A percentile compares a stretch with the other conserved stretches of the same genome.
phyloP scores from a whole-genome alignment of 2,888 invertebrate species.

The Drosophila austrosaltans region DNA sequence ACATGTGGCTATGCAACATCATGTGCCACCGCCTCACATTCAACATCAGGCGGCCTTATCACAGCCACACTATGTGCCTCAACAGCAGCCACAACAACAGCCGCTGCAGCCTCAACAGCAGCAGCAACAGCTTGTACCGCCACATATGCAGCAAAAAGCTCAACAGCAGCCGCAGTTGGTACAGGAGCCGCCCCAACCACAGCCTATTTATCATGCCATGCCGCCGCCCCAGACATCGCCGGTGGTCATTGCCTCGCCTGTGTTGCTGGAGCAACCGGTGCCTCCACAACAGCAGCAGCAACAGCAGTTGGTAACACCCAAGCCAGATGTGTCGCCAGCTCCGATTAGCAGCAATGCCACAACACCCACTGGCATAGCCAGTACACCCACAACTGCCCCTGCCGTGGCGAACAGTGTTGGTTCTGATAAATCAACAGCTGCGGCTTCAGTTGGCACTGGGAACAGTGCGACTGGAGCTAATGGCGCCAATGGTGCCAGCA shows the following conservation, averaged over 20 bases:
- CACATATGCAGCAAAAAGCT: conserved; percentile 60
- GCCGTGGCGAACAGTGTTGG: conserved; percentile 24
- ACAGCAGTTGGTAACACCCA: conserved; percentile 56
- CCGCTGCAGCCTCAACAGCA: conserved; percentile 65
- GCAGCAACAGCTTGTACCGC: conserved; percentile 47
- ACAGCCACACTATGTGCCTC: conserved; percentile 80
- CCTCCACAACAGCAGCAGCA: conserved; percentile 47
- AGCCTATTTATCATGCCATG: conserved; percentile 65
- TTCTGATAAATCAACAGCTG: conserved; percentile 34
- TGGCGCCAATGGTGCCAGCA: conserved; percentile 28
- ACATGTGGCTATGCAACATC: conserved; percentile 65
- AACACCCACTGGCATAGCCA: conserved; percentile 61
- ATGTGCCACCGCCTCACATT: conserved; percentile 61
- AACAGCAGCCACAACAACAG: conserved; percentile 74
- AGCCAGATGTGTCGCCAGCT: conserved; percentile 58
- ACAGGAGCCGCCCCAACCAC: conserved; percentile 58
- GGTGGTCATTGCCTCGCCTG: conserved; percentile 67
- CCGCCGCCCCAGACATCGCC: conserved; percentile 74
- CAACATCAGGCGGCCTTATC: conserved; percentile 72
- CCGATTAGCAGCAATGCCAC: conserved; percentile 47
- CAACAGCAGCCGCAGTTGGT: conserved; percentile 62
- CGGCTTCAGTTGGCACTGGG: conserved; percentile 9
- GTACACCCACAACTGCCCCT: conserved; percentile 50
- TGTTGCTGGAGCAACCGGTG: conserved; percentile 62
- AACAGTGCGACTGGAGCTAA: conserved; percentile 21